Evolutionary conservation across 2,113 vertebrate genomes (phyloP), one percentile per base, ranked within the genome.

Genomic region (Patagioenas fasciata): DNA sequence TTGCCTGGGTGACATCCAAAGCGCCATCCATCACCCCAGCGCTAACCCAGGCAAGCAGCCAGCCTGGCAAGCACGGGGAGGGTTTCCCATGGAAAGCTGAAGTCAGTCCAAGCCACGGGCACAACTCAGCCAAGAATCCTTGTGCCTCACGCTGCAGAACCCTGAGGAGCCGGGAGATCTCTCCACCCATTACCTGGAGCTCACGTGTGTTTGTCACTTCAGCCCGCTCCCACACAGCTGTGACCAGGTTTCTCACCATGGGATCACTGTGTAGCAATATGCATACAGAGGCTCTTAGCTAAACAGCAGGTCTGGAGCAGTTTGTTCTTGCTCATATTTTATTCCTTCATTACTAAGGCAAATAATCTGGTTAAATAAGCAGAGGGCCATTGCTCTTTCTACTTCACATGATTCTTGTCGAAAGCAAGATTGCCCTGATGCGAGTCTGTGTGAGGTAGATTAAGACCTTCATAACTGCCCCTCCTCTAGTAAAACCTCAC

Each of bases 51-150:
- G 82, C 89, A 89, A 78, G 65, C 80, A 89, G 92, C 87, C 89
- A 94, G 89, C 25, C 85, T 79, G 42, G 74, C 70, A 85, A 75
- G 74, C 81, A 75, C 71, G 36, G 50, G 85, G 58, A 88, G 92
- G 79, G 32, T 88, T 94, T 96, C 85, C 92, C 85, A 77, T 53
- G 71, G 65, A 94, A 91, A 89, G 38, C 89, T 91, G 83, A 92
- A 93, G 58, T 80, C 77, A 61, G 66, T 75, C 84, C 89, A 95
- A 95, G 64, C 51, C 69, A n/a, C 0, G 0, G 58, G 47, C 47
- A 62, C 51, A 13, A 36, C 77, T 73, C 91, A 94, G 58, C 75
- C 77, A 57, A 73, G 32, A 73, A 38, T 69, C 50, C 40, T 86
- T 25, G 3, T 7, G 66, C 21, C 40, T 92, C 54, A 48, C 0